Evolutionary conservation across 2,797 vertebrate species (phyloP).

Genomic region (Cyclura pinguis): DNA sequence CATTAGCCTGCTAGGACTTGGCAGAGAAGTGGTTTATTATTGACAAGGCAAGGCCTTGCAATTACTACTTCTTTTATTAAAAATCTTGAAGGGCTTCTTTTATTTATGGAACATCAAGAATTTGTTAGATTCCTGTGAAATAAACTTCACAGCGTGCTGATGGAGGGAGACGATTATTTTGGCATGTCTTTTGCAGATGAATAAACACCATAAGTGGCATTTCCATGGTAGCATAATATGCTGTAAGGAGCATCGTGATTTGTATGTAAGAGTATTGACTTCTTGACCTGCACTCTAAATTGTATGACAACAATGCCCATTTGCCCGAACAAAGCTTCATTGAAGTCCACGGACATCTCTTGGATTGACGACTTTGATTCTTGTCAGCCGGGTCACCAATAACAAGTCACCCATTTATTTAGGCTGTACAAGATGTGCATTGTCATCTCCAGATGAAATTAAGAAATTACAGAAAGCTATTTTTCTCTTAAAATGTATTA

Average conservation of each 20-base stretch:
- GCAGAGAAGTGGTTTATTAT: constrained; percentile 10
- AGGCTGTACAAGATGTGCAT: background rate
- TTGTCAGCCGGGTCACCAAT: constrained; percentile 16
- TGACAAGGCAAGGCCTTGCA: background rate
- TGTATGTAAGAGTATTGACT: constrained; percentile 8
- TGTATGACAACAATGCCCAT: constrained; percentile 9
- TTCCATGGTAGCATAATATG: background rate
- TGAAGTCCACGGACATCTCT: constrained; percentile 6
- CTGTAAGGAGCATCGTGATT: constrained; percentile 14
- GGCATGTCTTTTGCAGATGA: constrained; percentile 26
- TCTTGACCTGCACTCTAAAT: constrained; percentile 3
- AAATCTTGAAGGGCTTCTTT: constrained; percentile 1
- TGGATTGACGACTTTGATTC: constrained; percentile 7
- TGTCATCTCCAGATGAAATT: constrained; percentile 25
- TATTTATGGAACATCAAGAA: constrained; percentile 33
- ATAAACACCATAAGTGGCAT: constrained; percentile 16
- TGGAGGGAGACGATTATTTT: constrained; percentile 20
- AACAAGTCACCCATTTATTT: constrained; percentile 24
- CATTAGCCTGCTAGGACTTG: background rate
- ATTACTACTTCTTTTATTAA: constrained; percentile 22
- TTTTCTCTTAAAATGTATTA: constrained; percentile 12
- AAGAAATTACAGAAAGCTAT: constrained; percentile 28
- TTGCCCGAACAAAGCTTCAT: constrained; percentile 18
- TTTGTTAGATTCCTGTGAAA: constrained; percentile 27
- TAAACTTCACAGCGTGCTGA: constrained; percentile 23